phyloP scores from a whole-genome alignment of 2,797 vertebrate species.

The Sternarchorhynchus goeldii region DNA sequence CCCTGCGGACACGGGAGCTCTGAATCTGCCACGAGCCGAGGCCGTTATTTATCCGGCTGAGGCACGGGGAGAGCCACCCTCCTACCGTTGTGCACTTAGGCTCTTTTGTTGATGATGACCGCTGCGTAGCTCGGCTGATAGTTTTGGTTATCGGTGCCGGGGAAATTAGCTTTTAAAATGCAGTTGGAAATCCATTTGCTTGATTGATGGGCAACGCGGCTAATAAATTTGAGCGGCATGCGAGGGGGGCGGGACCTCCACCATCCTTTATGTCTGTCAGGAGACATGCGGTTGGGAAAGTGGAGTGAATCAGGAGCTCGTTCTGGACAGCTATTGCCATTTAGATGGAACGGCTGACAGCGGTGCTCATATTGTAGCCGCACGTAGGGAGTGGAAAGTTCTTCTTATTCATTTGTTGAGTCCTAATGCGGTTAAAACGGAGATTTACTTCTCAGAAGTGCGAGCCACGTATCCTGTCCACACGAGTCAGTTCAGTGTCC shows the following conservation, averaged over 20 bases:
- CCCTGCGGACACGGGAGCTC: slow-evolving; percentile 58
- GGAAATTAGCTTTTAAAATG: slow-evolving; percentile 89
- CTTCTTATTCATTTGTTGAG: slow-evolving; percentile 23
- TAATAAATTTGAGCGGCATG: slow-evolving; percentile 81
- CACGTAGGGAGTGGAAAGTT: not conserved
- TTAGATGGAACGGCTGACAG: slow-evolving; percentile 69
- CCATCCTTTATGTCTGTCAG: slow-evolving; percentile 78
- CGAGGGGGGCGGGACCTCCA: slow-evolving; percentile 67
- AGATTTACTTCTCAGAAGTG: not conserved
- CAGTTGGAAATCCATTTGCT: slow-evolving; percentile 82
- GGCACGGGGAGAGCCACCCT: slow-evolving; percentile 55
- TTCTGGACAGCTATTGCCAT: slow-evolving; percentile 66
- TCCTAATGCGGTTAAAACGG: slow-evolving; percentile 35
- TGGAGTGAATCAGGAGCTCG: slow-evolving; percentile 70
- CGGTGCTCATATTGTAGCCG: slow-evolving; percentile 36
- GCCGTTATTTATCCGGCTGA: slow-evolving; percentile 67
- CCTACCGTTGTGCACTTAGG: slow-evolving; percentile 75
- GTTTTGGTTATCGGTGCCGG: slow-evolving; percentile 79
- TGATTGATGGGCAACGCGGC: slow-evolving; percentile 81
- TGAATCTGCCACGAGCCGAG: slow-evolving; percentile 61
- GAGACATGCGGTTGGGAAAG: slow-evolving; percentile 71
- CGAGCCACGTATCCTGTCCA: no score
- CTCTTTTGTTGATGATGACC: slow-evolving; percentile 77
- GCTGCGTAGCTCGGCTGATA: slow-evolving; percentile 66
- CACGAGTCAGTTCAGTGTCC: no score